Percentiles rank a stretch among this genome's conserved stretches.
Evolutionary conservation across 64 coral and sea anemone species (phyloP).

Genomic region (Montipora capricornis): DNA sequence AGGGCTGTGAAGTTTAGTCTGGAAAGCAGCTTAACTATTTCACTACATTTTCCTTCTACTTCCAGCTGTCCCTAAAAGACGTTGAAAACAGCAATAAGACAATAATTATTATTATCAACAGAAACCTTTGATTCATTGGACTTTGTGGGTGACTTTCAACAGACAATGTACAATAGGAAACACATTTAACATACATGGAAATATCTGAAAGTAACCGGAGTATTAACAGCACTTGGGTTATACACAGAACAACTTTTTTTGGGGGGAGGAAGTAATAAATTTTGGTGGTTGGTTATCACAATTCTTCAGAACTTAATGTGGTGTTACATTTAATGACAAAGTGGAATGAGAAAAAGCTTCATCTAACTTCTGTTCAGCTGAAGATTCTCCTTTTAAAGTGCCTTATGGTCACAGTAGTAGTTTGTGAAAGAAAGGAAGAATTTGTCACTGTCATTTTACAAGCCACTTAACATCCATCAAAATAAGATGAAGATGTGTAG

Average conservation of each 20-base stretch:
- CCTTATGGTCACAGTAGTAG: neutral
- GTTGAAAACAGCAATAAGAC: neutral
- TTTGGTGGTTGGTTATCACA: neutral
- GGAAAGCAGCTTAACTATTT: slow-evolving; percentile 1
- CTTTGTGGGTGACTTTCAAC: neutral
- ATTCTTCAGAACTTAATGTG: neutral
- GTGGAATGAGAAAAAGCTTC: neutral
- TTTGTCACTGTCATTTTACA: neutral
- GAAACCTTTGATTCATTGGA: neutral
- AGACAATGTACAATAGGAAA: neutral
- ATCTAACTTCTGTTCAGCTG: neutral
- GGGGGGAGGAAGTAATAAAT: neutral
- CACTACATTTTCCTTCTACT: neutral
- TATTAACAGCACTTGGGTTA: neutral
- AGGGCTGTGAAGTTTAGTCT: neutral
- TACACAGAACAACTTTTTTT: neutral
- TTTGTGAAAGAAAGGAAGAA: neutral
- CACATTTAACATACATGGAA: neutral
- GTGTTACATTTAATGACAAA: neutral
- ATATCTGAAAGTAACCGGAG: neutral
- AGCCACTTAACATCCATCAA: neutral
- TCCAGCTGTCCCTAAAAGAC: neutral
- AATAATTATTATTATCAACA: slow-evolving; percentile 1
- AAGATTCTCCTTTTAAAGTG: neutral
- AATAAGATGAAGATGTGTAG: slow-evolving; percentile 1